Conservation (phyloP, 2,797 vertebrate species). For the Halcyon badia region DNA sequence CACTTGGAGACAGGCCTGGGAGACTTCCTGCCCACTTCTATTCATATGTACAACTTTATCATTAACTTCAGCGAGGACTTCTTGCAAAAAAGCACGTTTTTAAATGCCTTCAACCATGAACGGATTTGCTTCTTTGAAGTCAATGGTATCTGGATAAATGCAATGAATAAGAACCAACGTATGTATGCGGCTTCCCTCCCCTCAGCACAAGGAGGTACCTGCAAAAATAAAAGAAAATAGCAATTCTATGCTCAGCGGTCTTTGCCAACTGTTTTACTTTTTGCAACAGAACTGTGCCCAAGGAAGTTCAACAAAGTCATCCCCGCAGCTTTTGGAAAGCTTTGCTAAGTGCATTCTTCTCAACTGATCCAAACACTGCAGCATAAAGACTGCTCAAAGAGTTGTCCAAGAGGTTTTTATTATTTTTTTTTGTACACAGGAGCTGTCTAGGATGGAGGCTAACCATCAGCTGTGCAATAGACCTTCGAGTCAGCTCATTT, state of each 20-base stretch:
- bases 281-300: neutral
- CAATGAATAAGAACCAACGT: neutral
- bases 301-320: neutral
- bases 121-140: neutral
- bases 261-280: neutral
- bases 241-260: neutral
- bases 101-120: neutral
- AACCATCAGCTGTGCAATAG: neutral
- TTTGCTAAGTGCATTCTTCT: conserved; percentile 12
- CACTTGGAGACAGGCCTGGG: neutral
- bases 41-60: accelerated
- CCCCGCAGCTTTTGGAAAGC: neutral
- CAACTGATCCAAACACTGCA: neutral
- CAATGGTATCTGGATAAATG: neutral
- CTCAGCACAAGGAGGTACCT: neutral
- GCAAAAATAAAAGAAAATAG: neutral
- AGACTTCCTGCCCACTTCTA: neutral
- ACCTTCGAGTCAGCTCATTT: neutral
- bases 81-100: neutral
- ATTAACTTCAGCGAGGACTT: neutral
- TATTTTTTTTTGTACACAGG: neutral
- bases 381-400: neutral
- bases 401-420: neutral
- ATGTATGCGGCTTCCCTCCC: neutral
- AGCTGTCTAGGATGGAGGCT: neutral